These are phyloP conservation scores for Hyperoplus immaculatus DNA, from an alignment of 2,797 vertebrate genomes.

Conservation along the genomic window DNA sequence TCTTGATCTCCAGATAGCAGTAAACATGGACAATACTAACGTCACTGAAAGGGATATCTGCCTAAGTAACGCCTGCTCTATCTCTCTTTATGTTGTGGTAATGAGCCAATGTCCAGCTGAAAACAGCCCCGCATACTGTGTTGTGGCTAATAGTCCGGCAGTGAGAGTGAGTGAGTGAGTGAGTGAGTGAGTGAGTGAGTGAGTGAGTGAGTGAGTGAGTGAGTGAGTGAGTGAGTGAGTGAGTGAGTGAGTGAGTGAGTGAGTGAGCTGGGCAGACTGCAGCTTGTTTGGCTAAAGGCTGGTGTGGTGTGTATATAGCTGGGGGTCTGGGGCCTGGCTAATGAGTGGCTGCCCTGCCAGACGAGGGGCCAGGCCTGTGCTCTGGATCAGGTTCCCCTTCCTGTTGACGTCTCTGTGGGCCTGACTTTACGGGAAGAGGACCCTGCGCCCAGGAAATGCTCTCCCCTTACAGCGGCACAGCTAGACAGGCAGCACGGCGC, in stretches of 20 bases:
- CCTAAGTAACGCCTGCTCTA: constrained; percentile 33
- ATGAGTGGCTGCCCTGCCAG: constrained; percentile 82
- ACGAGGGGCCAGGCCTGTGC: constrained; percentile 76
- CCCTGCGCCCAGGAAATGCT: constrained; percentile 88
- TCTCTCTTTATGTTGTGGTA: constrained; percentile 53
- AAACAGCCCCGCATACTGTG: constrained; percentile 50
- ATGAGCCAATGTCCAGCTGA: constrained; percentile 62
- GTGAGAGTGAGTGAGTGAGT: neutral
- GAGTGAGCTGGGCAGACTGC: constrained; percentile 31
- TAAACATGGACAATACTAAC: too few species aligned
- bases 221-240: too few species aligned
- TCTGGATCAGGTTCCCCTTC: constrained; percentile 90
- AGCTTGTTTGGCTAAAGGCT: constrained; percentile 57
- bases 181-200: too few species aligned
- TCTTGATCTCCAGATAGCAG: too few species aligned
- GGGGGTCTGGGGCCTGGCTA: constrained; percentile 76
- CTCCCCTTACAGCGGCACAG: constrained; percentile 85
- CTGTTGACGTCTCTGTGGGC: constrained; percentile 87
- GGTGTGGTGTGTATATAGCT: constrained; percentile 44
- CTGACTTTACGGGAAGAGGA: constrained; percentile 87
- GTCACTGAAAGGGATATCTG: constrained; percentile 29
- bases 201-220: too few species aligned
- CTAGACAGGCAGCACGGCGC: constrained; percentile 75
- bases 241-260: too few species aligned
- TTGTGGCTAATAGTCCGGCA: constrained; percentile 46